A percentile compares a stretch with the other conserved stretches of the same genome.
Conservation (phyloP, 2,113 vertebrate species). For the Phyllostomus hastatus region DNA sequence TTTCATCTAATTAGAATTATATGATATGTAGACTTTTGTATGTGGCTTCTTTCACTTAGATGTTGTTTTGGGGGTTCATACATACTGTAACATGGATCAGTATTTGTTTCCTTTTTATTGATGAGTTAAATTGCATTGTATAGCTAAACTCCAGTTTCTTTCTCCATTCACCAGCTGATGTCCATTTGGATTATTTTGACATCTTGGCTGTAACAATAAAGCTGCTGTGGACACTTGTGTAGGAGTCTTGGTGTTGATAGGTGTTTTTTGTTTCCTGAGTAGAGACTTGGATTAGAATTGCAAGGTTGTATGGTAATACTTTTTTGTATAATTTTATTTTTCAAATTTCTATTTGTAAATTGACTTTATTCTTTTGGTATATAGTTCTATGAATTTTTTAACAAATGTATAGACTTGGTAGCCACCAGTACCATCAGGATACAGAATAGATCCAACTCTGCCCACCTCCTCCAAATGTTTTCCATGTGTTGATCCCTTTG, state of each 20-base stretch:
- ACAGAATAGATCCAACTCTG: background rate
- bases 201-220: background rate
- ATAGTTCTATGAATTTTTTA: background rate
- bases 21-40: background rate
- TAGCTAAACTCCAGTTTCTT: background rate
- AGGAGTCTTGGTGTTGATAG: background rate
- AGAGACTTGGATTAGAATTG: background rate
- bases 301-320: background rate
- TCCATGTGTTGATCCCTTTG: background rate
- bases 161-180: background rate
- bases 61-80: background rate
- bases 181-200: background rate
- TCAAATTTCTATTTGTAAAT: background rate
- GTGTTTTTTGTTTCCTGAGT: background rate
- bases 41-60: background rate
- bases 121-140: background rate
- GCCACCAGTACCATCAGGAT: background rate
- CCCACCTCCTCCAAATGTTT: background rate
- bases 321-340: background rate
- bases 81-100: background rate
- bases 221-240: background rate
- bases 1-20: background rate
- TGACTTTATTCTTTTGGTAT: background rate
- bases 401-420: background rate
- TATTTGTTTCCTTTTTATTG: background rate